Evolutionary conservation across 2,888 invertebrate genomes (phyloP).

Genomic region (Arenicola marina): DNA sequence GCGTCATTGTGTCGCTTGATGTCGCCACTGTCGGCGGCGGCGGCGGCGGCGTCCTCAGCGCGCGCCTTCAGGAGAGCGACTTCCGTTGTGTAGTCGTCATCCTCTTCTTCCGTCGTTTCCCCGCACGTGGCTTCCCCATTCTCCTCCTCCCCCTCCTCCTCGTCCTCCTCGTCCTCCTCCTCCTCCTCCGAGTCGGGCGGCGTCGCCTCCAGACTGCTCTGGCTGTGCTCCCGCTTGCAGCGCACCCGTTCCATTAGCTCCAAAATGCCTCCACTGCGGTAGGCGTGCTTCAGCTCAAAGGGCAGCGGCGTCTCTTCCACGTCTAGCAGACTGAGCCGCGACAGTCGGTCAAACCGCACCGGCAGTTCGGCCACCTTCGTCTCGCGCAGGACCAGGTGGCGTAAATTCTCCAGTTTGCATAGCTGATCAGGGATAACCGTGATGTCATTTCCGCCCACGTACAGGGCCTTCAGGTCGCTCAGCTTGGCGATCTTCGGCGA

Average conservation of each 20-base stretch:
- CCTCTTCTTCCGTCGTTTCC: too few relatives aligned
- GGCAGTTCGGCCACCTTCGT: neutral
- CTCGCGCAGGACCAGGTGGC: neutral
- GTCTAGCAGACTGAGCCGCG: neutral
- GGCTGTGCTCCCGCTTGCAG: neutral
- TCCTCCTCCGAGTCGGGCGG: too few relatives aligned
- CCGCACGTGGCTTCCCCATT: too few relatives aligned
- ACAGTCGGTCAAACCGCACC: neutral
- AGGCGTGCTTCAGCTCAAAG: neutral
- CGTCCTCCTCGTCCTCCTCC: too few relatives aligned
- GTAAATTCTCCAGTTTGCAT: neutral
- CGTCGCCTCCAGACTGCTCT: too few relatives aligned
- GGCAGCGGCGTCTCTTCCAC: neutral
- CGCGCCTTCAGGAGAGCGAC: too few relatives aligned
- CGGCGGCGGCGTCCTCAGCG: too few relatives aligned
- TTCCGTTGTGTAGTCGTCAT: too few relatives aligned
- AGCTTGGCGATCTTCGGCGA: neutral
- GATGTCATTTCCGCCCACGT: neutral
- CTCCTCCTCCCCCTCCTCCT: too few relatives aligned
- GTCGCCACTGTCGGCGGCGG: too few relatives aligned
- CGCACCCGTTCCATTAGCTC: neutral
- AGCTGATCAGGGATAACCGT: neutral
- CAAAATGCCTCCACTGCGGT: neutral
- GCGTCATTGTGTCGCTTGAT: too few relatives aligned
- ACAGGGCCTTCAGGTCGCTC: neutral